Base-by-base conservation (phyloP, 1,140 invertebrate species). In the Drosophila lini region DNA sequence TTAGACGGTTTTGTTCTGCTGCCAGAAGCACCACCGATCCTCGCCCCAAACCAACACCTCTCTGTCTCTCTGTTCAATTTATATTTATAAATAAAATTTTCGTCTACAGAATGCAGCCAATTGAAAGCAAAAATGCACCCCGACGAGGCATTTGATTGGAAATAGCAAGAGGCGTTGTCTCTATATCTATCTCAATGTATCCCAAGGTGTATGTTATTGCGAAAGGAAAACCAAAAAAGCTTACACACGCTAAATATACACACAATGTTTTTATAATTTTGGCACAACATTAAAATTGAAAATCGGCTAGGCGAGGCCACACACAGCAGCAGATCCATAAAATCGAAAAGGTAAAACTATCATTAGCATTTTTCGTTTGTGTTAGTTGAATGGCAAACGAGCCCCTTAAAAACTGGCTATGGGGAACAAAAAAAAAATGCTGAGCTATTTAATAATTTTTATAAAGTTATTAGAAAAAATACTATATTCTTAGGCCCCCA, bases 91-190 rank as follows among this genome's bases (percentile, higher is more conserved):
- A 86, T 79, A 81, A 58, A 28, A 88, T 67, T 65, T 70, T 60
- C 48, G 79, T 86, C 83, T 85, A 75, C 55, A 67, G 75, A 85
- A 85, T 84, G 81, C 81, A 84, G 73, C 52, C 75, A 85, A 85
- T 85, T 88, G 74, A 85, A 79, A 74, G 36, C 42, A 68, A 67
- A 83, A 75, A 59, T 81, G 79, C 80, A 81, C 47, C 47, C 19
- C 63, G 9, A 32, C 13, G 41, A 31, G 38, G 32, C 31, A 36
- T 57, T 47, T 70, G 64, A 70, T 70, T 70, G 70, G 44, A 71
- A 71, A 69, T 57, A 48, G 68, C 50, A 5, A 25, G 48, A 32
- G 1, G 38, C 11, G 28, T 9, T 15, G 16, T 61, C 41, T 65
- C 25, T 28, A 28, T 28, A 16, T 58, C 56, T 13, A 19, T 50